Percentiles rank a stretch among this genome's conserved stretches.
phyloP scores from a whole-genome alignment of 2,797 vertebrate genomes.

The Pyrocephalus nanus region DNA sequence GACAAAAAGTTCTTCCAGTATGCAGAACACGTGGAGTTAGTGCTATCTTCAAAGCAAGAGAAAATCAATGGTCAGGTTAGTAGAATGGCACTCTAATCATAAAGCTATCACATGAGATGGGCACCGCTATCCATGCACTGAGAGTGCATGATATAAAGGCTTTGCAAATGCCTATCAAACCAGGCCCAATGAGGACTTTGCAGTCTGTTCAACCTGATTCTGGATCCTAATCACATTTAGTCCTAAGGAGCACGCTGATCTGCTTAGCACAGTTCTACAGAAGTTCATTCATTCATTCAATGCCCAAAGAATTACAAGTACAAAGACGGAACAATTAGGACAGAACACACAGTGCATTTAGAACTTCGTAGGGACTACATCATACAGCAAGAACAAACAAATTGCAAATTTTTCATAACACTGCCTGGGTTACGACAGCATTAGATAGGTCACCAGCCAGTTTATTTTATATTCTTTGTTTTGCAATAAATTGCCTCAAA shows the following conservation, averaged over 20 bases:
- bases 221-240: background rate
- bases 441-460: background rate
- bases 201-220: background rate
- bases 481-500: background rate
- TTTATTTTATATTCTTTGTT: background rate
- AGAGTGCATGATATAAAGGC: background rate
- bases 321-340: accelerated
- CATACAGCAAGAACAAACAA: background rate
- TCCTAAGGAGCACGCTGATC: background rate
- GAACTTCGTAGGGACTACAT: background rate
- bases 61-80: background rate
- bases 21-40: background rate
- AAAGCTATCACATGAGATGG: background rate
- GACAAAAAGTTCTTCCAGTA: background rate
- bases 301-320: background rate
- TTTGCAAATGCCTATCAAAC: background rate
- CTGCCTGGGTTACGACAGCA: background rate
- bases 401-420: background rate
- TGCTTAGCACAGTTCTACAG: background rate
- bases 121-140: background rate
- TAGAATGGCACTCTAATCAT: background rate
- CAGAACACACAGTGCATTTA: background rate
- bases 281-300: background rate
- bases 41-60: background rate
- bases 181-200: background rate